These are phyloP conservation scores for Eulemur rubriventer DNA, from an alignment of 2,797 vertebrate genomes.

Conservation along the genomic window DNA sequence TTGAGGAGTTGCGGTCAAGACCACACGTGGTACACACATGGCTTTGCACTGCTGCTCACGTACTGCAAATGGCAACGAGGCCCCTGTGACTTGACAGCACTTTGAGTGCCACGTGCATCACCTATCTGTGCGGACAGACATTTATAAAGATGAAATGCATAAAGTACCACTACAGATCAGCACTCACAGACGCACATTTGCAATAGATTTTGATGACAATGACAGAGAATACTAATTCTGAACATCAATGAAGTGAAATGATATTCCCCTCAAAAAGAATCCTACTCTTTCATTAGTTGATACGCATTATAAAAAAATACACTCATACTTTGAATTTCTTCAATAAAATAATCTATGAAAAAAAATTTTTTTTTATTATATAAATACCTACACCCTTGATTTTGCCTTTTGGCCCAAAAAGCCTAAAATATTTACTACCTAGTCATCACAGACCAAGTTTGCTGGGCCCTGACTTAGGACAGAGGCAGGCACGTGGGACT, in stretches of 20 bases:
- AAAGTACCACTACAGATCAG: background rate
- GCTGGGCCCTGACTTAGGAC: background rate
- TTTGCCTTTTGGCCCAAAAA: background rate
- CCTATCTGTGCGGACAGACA: background rate
- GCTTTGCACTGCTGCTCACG: background rate
- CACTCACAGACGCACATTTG: background rate
- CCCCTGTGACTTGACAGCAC: background rate
- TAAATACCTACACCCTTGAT: background rate
- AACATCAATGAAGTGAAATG: background rate
- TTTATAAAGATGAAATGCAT: background rate
- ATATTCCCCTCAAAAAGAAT: background rate
- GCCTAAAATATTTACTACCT: background rate
- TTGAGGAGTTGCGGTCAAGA: background rate
- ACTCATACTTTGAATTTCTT: background rate
- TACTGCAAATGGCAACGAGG: background rate
- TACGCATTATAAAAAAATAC: background rate
- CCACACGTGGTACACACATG: fast-evolving
- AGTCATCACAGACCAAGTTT: background rate
- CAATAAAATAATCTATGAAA: background rate
- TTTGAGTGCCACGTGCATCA: background rate
- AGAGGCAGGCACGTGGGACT: fast-evolving
- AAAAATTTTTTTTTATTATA: background rate
- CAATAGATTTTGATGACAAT: background rate
- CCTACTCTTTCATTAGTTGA: background rate
- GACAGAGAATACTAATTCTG: background rate